Base-by-base conservation (phyloP, 1,140 invertebrate species). In the Heliothis subflexa region DNA sequence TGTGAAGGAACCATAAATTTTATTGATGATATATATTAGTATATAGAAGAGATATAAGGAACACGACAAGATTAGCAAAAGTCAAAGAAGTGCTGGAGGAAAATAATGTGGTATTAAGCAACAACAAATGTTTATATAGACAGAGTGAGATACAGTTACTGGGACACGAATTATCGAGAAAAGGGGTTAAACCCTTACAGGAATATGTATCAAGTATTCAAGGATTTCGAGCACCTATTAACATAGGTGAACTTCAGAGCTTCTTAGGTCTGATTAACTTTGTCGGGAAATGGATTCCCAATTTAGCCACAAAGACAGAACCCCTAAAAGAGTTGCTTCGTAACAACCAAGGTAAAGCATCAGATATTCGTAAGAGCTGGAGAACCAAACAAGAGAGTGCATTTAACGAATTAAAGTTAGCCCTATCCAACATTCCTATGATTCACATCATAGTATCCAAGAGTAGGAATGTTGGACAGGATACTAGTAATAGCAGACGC, bases 261-360 rank as follows among this genome's bases (percentile, higher is more conserved):
- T 33, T 95, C 80, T 78, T 95, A 45, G 94, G 92, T 3, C 66
- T 94, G 3, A 78, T 91, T 2, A 93, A 93, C 47, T 95, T 88
- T 80, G 92, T 95, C 71, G 78, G 89, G 7, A 85, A 89, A 80
- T 95, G 93, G 84, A 86, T 94, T 28, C 81, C 81, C 0, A 73
- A 89, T 18, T 88, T 89, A 18, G 77, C 91, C 0, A 72, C 64
- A 0, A 18, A 4, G 9, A 49, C 64, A 49, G 64, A 68, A 50
- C n/a, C 64, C 11, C 45, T 68, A 1, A 68, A 68, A 50, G 0
- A 2, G 12, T 16, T 68, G 12, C 47, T 68, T 18, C 1, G 64
- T 0, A 47, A 68, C 2, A 18, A 50, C 4, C 0, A 0, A 11
- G 64, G 14, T 2, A 18, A 21, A 18, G 0, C 0, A 11, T 1